Base-by-base conservation (phyloP, 2,888 invertebrate species). In the Pollenia labialis region DNA sequence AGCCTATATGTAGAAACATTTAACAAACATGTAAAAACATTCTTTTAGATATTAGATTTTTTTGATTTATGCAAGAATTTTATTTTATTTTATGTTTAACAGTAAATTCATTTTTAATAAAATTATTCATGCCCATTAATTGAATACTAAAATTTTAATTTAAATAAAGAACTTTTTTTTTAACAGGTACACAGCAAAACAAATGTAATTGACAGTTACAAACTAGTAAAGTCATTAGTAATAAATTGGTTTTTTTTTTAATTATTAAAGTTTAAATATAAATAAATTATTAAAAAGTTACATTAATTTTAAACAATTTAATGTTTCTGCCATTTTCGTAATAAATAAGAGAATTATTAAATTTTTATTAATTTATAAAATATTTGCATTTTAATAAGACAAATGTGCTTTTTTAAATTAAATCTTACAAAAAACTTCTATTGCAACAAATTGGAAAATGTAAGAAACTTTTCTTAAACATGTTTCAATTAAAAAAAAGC, bases 41-140 rank as follows among this genome's bases (percentile, higher is more conserved):
- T 16, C 62, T 23, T 6, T 46, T 62, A 52, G 32, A 80, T 62
- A 46, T 44, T 60, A 69, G 7, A 46, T 46, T 52, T 44, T 23
- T 16, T 82, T 82, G 54, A 82, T 82, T 69, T 76, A 76, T 76
- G 69, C 50, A 69, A 76, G 46, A 68, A 82, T 76, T 82, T 54
- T 48, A 54, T 18, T 50, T 40, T 62, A 32, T 32, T 16, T 64
- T 64, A n/a, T 44, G 6, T 46, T 69, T 75, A 82, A 75, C 68
- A 68, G 68, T 76, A 32, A 58, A 44, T 75, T 12, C 8, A 23
- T 69, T 76, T 76, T 82, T 46, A 69, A 82, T 76, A 54, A n/a
- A 62, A 76, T 81, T 74, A 18, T 74, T 69, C 46, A 46, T 62
- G 48, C 12, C 54, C 52, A 69, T 42, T 56, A 46, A 54, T 32